phyloP scores from a whole-genome alignment of 2,888 invertebrate species.

The Drosophila kanekoi region DNA sequence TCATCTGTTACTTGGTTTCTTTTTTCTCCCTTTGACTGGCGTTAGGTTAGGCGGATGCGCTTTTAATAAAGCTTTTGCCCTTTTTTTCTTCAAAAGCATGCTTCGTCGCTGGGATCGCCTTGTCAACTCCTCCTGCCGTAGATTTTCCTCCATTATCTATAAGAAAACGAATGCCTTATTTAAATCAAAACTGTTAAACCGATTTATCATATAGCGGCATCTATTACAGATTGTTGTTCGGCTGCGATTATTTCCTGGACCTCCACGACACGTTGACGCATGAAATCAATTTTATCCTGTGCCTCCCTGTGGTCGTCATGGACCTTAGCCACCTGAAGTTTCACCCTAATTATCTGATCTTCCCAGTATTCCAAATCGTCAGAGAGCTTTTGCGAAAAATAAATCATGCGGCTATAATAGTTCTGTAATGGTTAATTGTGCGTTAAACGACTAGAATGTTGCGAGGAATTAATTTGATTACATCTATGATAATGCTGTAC shows the following conservation, averaged over 20 bases:
- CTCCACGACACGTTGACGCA: slow-evolving; percentile 31
- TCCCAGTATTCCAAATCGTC: slow-evolving; percentile 22
- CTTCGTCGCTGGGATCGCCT: no score
- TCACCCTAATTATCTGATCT: not conserved
- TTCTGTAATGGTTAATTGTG: slow-evolving; percentile 7
- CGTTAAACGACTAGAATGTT: not conserved
- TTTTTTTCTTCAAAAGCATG: not conserved
- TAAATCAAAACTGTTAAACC: not conserved
- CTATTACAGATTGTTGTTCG: not conserved
- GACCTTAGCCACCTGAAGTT: not conserved
- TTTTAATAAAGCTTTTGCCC: not conserved
- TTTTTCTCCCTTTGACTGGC: no score
- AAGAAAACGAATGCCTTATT: not conserved
- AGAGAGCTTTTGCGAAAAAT: not conserved
- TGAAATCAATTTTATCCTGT: slow-evolving; percentile 9
- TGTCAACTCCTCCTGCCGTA: no score
- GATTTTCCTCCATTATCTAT: slow-evolving; percentile 2
- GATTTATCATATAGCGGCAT: not conserved
- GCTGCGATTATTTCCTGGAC: not conserved
- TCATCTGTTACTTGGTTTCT: no score
- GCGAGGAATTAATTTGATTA: slow-evolving; percentile 1
- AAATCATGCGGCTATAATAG: slow-evolving; percentile 3
- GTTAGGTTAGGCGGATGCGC: no score
- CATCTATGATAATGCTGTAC: slow-evolving; percentile 20
- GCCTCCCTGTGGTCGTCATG: slow-evolving; percentile 1